Evolutionary conservation across 2,888 invertebrate species (phyloP), one percentile per base, ranked within the genome.

Genomic region (Nudaria mundana): DNA sequence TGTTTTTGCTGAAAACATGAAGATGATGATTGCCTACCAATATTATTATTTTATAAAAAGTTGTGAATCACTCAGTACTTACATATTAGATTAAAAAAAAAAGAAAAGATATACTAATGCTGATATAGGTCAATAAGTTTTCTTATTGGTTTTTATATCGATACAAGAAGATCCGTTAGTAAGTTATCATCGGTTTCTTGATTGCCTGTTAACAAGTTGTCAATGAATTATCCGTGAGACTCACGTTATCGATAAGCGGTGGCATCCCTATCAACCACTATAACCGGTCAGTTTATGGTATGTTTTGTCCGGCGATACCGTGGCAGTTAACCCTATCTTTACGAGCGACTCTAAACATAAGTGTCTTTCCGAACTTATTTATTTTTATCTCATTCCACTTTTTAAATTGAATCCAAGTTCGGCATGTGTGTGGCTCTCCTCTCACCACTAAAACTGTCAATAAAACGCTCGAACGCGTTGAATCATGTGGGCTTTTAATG

Each of bases 321-420:
- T 78, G 76, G 80, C 86, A 84, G 86, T 88, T 86, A 85, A 85
- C 86, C 86, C 86, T 86, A 87, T 88, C 87, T 88, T 87, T 88
- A 88, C 79, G 86, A 80, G 65, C 78, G 76, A 64, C 86, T 84
- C 86, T 85, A 86, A 86, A 86, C 88, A 85, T 87, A 85, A 86
- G 87, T 85, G 88, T 88, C 86, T 85, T 76, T 79, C 76, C 70
- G 69, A 81, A 81, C 83, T 86, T 87, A 86, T 87, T 87, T 88
- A 86, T 88, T 85, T 84, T 87, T 84, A 83, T 86, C 84, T 84
- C 85, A 85, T 86, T 86, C 79, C 78, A 78, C 76, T 82, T 85
- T 86, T 88, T 85, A 86, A 88, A 87, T 86, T 87, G 86, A 86
- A 84, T 82, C 78, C 80, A 68, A 64, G 73, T 66, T 76, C 81